These are phyloP conservation scores for Coenonympha arcania DNA, from an alignment of 2,888 invertebrate species.

Conservation along the genomic window DNA sequence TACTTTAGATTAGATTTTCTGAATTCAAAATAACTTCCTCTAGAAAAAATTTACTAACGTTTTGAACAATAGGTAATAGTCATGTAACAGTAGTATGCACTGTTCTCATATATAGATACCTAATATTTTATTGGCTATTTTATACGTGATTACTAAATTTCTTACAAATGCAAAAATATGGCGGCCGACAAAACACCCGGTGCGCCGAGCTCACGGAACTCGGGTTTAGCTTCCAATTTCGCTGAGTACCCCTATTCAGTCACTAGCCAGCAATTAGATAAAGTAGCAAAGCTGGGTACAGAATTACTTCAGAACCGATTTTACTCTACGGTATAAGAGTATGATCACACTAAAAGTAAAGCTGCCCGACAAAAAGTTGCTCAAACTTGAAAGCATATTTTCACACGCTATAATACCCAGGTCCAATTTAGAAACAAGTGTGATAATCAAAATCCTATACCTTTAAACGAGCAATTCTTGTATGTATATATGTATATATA, in stretches of 20 bases:
- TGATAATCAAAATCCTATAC: too few species aligned
- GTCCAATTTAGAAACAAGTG: background rate
- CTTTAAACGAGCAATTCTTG: too few species aligned
- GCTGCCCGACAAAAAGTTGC: background rate
- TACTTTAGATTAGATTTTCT: too few species aligned
- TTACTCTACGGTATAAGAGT: slow-evolving; percentile 6
- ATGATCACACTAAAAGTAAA: background rate
- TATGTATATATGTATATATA: too few species aligned
- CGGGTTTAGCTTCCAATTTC: slow-evolving; percentile 10
- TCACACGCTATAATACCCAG: background rate
- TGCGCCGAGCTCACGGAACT: slow-evolving; percentile 8
- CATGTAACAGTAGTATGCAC: too few species aligned
- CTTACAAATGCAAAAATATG: background rate
- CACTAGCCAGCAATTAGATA: slow-evolving; percentile 19
- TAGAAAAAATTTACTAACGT: too few species aligned
- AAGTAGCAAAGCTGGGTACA: slow-evolving; percentile 14
- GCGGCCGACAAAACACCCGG: background rate
- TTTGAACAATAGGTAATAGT: too few species aligned
- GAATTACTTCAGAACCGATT: slow-evolving; percentile 16
- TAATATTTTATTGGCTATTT: too few species aligned
- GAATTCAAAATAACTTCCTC: too few species aligned
- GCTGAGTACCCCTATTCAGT: slow-evolving; percentile 15
- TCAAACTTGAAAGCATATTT: background rate
- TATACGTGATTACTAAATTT: background rate
- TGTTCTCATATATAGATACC: too few species aligned